phyloP scores from a whole-genome alignment of 2,113 vertebrate species.

The Myotis yumanensis region DNA sequence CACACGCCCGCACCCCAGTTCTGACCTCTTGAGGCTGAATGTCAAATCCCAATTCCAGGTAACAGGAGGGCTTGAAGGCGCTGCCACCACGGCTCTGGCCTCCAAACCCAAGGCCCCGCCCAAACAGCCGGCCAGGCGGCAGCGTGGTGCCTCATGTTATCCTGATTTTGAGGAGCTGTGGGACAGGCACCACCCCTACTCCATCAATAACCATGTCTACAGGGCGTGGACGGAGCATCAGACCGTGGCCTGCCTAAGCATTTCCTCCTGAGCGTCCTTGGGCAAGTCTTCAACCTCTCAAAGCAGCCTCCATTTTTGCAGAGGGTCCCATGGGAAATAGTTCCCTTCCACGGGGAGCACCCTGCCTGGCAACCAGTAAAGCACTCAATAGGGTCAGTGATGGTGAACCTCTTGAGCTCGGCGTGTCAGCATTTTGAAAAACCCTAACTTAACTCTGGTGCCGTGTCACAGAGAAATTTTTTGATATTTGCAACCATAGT shows the following conservation, averaged over 20 bases:
- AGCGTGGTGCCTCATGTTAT: not conserved
- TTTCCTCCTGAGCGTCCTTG: not conserved
- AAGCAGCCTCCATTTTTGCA: not conserved
- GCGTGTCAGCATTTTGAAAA: too few species aligned
- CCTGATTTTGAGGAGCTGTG: too few species aligned
- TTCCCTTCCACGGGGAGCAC: not conserved
- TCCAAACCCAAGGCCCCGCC: not conserved
- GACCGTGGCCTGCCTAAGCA: not conserved
- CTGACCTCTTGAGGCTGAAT: not conserved
- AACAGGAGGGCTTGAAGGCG: not conserved
- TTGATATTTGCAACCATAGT: too few species aligned
- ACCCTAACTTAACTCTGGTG: too few species aligned
- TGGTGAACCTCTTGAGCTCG: too few species aligned
- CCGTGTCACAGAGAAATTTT: too few species aligned
- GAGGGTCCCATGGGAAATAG: not conserved
- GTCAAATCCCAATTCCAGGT: not conserved
- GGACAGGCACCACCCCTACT: not conserved
- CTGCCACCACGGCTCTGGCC: not conserved
- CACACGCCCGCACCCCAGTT: not conserved
- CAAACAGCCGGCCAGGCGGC: not conserved
- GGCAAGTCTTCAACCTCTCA: not conserved
- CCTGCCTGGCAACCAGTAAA: not conserved
- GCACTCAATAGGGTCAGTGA: not conserved
- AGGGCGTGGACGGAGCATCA: too few species aligned
- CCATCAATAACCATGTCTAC: not conserved